Evolutionary conservation across 2,797 vertebrate species (phyloP).

Genomic region (Protosalanx chinensis): DNA sequence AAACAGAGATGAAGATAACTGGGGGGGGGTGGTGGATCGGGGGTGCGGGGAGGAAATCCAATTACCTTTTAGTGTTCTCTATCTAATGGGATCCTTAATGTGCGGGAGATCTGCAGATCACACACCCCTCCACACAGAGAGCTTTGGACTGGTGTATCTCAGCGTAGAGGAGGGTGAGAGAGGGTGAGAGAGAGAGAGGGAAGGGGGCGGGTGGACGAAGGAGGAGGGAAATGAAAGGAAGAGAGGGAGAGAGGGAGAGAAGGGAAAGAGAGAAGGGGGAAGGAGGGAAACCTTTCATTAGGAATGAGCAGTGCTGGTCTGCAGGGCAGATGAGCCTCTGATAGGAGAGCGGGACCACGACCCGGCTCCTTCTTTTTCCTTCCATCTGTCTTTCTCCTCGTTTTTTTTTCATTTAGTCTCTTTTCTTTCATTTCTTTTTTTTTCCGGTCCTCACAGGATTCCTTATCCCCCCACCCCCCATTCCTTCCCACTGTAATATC

Average conservation of each 20-base stretch:
- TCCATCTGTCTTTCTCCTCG: slow-evolving; percentile 16
- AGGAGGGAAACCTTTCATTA: slow-evolving; percentile 79
- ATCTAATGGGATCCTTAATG: slow-evolving; percentile 99
- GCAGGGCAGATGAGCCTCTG: slow-evolving; percentile 76
- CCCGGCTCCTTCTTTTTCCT: slow-evolving; percentile 66
- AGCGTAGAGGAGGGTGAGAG: slow-evolving; percentile 42
- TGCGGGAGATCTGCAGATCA: slow-evolving; percentile 93
- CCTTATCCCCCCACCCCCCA: slow-evolving; percentile 28
- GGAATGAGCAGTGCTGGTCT: slow-evolving; percentile 79
- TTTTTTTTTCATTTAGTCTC: slow-evolving; percentile 15
- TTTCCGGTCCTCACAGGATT: slow-evolving; percentile 6
- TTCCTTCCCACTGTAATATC: slow-evolving; percentile 41
- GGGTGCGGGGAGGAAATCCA: slow-evolving; percentile 83
- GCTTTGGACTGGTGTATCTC: slow-evolving; percentile 81
- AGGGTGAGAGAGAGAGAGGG: slow-evolving; percentile 54
- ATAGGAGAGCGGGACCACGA: slow-evolving; percentile 64
- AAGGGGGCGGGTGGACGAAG: slow-evolving; percentile 22
- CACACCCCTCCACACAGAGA: slow-evolving; percentile 74
- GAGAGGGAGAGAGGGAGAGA: no score
- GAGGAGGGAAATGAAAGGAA: slow-evolving; percentile 69
- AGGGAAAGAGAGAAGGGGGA: slow-evolving; percentile 54
- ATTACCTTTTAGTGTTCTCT: slow-evolving; percentile 99
- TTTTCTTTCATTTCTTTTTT: slow-evolving; percentile 26
- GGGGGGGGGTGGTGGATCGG: slow-evolving; percentile 58
- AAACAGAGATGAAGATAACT: slow-evolving; percentile 99